Evolutionary conservation across 1,140 invertebrate genomes (phyloP), one percentile per base, ranked within the genome.

Genomic region (Pseudomyrmex concolor): DNA sequence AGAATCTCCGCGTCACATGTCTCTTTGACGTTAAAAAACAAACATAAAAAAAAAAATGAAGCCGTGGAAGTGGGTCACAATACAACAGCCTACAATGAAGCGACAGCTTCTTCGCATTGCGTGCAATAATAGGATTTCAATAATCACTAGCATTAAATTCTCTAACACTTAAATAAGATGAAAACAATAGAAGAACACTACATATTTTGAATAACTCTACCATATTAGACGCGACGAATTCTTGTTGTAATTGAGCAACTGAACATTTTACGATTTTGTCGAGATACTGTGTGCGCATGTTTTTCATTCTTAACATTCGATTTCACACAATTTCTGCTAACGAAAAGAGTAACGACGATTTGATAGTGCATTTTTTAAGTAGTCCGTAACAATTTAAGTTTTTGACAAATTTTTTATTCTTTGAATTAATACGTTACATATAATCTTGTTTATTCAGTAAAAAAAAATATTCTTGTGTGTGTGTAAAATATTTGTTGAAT

Each of bases 141-240:
- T 80, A 71, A 80, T 80, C n/a, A 12, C 50, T 80, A 80, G 45
- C 76, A 80, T 19, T 48, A 59, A 80, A 59, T 59, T 80, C 67
- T 50, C 34, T 76, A 76, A 74, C 10, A 15, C 62, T 67, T 45
- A 67, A 80, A 80, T 80, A 80, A 55, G 66, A 34, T 50, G 34
- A 55, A 48, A 12, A 78, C 22, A 70, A 17, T 25, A 25, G 25
- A 25, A 71, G 54, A 63, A 59, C 66, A 60, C 59, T 70, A 70
- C 76, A 71, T 80, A 80, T 80, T 80, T 80, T 80, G 76, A 70
- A 80, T 80, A 80, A 71, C 19, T 43, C 76, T 77, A 67, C 19
- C 50, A 17, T 78, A 78, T n/a, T 80, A 80, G 76, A 59, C 15
- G 22, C 25, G 76, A 7, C 34, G 34, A 70, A 80, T 71, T 15